Evolutionary conservation across 2,888 invertebrate species (phyloP).

Genomic region (Cephus spinipes): DNA sequence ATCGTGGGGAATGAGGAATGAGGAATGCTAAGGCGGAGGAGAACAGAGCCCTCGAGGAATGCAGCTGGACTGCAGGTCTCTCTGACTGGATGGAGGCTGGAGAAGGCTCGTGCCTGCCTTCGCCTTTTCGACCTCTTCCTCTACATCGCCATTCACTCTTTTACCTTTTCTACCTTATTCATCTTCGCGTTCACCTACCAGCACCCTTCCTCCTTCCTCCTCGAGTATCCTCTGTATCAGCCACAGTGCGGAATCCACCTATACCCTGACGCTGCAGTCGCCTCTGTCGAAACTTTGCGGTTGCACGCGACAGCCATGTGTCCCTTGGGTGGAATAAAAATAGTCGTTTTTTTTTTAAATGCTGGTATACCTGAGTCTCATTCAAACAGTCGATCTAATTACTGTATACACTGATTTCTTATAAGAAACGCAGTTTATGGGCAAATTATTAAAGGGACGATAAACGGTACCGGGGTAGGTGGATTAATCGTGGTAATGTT

Average conservation of each 20-base stretch:
- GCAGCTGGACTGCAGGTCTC: slow-evolving; percentile 22
- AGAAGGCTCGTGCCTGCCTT: not conserved
- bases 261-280: not conserved
- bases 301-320: not conserved
- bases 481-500: slow-evolving; percentile 40
- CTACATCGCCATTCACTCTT: not conserved
- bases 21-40: slow-evolving; percentile 19
- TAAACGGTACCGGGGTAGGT: not conserved
- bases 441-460: not conserved
- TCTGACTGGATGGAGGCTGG: not conserved
- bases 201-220: not conserved
- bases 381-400: not conserved
- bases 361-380: too few species aligned
- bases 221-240: not conserved
- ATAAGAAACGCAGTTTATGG: not conserved
- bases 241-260: not conserved
- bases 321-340: not conserved
- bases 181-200: not conserved
- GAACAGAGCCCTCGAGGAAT: slow-evolving; percentile 23
- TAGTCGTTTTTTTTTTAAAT: not conserved
- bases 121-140: not conserved
- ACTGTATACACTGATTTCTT: not conserved
- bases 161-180: not conserved
- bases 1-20: slow-evolving; percentile 10
- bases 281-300: not conserved